Evolutionary conservation across 2,888 invertebrate genomes (phyloP), one percentile per base, ranked within the genome.

Genomic region (Lottia gigantea): DNA sequence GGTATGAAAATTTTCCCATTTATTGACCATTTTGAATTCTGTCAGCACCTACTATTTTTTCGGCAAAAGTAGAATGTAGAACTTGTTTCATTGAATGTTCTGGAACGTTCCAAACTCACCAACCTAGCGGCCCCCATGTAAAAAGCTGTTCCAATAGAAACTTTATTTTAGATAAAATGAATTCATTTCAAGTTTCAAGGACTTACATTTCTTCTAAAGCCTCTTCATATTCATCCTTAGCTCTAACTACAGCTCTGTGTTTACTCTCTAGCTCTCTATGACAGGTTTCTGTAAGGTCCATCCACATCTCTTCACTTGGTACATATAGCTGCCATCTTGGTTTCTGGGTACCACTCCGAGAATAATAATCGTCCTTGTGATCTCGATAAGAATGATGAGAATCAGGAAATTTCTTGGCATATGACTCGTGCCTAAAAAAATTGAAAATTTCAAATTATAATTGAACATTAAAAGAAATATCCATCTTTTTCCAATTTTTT

Each of bases 241-340:
- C 55, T 55, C 55, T 55, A 12, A 23, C 8, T 23, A 55, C 23
- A 12, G 55, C 55, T 55, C 55, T 55, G 8, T 55, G 55, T 55
- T 55, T 55, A 55, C 55, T 55, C 23, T 55, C 55, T 55, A 55
- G 14, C 14, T 23, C 14, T 23, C 23, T 8, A 14, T 55, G 55
- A 23, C 23, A 23, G 12, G 19, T 19, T 19, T 55, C 55, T 4
- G 55, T 23, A 12, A 55, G 8, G 14, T 55, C 55, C 55, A 55
- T 55, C 55, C 55, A 55, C 55, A 55, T 55, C 14, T 55, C 55
- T 19, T 55, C 55, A 55, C 55, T 55, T 0, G 55, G 55, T 23
- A 55, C 19, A 55, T 55, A 55, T 15, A 55, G 55, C 23, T 55
- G 55, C 55, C 55, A 55, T 55, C 19, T 55, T 55, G 55, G 55